Base-by-base conservation (phyloP, 2,888 invertebrate genomes). In the Biston stratarius region DNA sequence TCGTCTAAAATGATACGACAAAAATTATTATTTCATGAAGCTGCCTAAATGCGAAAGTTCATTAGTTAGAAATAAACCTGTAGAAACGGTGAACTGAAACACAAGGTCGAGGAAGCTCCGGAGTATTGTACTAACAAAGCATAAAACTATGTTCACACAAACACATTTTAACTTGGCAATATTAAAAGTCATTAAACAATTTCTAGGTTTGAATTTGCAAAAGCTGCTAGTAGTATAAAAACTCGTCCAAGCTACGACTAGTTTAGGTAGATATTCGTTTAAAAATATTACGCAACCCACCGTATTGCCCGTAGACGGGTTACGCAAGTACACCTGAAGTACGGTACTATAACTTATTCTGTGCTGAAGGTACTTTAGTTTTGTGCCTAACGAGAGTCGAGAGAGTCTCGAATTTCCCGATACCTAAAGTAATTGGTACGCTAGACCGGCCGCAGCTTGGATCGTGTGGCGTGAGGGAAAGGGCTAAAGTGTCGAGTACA, bases 381-480 rank as follows among this genome's bases (percentile, higher is more conserved):
- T n/a, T 15, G 15, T 15, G 38, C 38, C 52, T 53, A 53, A 53
- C 15, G 52, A 53, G 52, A 53, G 38, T 10, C 38, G 38, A 34
- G 36, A 15, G 51, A 36, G 52, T 33, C 34, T 38, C 38, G 52
- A 53, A 53, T 38, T 53, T 53, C 52, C 15, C 38, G 38, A 38
- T 15, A 14, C 15, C 33, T 52, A 6, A 53, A 14, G 52, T 53
- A 53, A 53, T 53, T 53, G 52, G 38, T 33, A 49, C 49, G 49
- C n/a, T 8, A 51, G 51, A n/a, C 34, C 34, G 51, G n/a, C 34
- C 34, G 34, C 6, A 8, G 34, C 7, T 24, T 34, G 51, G 12
- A 2, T 51, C 12, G 8, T 12, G 33, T 34, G 7, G 6, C 12
- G 12, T 1, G 8, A 8, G 24, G 12, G 34, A 33, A 6, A 49